Evolutionary conservation across 1,140 invertebrate genomes (phyloP), one percentile per base, ranked within the genome.

Genomic region (Bradynema listronoti): DNA sequence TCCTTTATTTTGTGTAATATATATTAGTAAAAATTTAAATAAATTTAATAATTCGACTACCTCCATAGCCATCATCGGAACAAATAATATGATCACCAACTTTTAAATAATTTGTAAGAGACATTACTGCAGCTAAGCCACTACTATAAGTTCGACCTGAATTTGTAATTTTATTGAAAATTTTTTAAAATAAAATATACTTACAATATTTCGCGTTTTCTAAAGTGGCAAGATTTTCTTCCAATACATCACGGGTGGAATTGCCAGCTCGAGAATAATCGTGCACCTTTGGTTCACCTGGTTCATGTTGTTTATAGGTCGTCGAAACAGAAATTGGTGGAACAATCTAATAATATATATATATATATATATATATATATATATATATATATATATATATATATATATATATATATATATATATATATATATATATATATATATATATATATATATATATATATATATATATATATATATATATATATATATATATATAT

Each of bases 31-130:
- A n/a, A n/a, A 3, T 3, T 50, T 29, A 19, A n/a, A 19, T 30
- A 24, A 24, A 4, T 4, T n/a, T 4, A 50, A 27, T 4, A 43
- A 43, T 3, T 27, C 22, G 27, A 43, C 39, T 56, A 75, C 91
- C 94, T 52, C 94, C 94, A 78, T 98, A 98, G 4, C 97, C 82
- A 81, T 98, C 93, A 80, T 97, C 89, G 59, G 88, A 87, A 58
- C 86, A 86, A 30, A 99, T 77, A 4, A 99, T 83, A 77, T 97
- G 90, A 80, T 98, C 93, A 0, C 93, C 94, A 62, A 80, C 63
- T 50, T 84, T 85, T 0, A 98, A 79, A 52, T 94, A 78, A 50
- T 87, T 84, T 0, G 85, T 81, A 1, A 97, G 76, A 2, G 85
- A 85, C 1, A 85, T 87, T 0, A 85, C 87, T 0, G 91, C 86